Evolutionary conservation across 2,888 invertebrate species (phyloP), one percentile per base, ranked within the genome.

Genomic region (Colletes collaris): DNA sequence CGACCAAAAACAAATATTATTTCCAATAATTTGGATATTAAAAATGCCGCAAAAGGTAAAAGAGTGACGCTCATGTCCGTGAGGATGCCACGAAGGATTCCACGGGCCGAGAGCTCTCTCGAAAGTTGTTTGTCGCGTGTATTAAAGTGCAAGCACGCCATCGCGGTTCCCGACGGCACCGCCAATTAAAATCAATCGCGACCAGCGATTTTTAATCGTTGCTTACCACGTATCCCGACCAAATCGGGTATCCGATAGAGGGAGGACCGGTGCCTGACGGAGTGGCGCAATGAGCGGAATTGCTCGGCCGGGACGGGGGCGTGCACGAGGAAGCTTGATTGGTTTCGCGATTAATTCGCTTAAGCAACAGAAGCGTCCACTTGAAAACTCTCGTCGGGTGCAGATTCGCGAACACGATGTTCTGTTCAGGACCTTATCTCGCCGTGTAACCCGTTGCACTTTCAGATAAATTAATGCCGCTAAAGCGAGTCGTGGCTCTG

Each of bases 121-220:
- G 40, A 4, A 4, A 8, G 10, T 46, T 8, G 37, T 49, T 35
- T 16, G 16, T 49, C 63, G 49, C 27, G 64, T 2, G 40, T 62
- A 62, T 73, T 65, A 65, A 80, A 56, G 72, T 49, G 53, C 66
- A 77, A 50, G 16, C 2, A 35, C 53, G 63, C 46, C 27, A 52
- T 27, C 46, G 10, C n/a, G 44, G 35, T 66, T 44, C 52, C 35
- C 55, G 50, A 37, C 60, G 37, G 44, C 60, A 56, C 52, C 64
- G 69, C 49, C 81, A 81, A 82, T 82, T 82, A 82, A 82, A 81
- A 81, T 82, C 74, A 74, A 75, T 81, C 78, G 67, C 13, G 46
- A 37, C 35, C 67, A 64, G 19, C 53, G 44, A 81, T 73, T 81
- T 81, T 81, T 68, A 72, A 79, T 79, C 75, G 71, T 27, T 46